phyloP scores from a whole-genome alignment of 1,140 invertebrate species.

The Heliconius congener region DNA sequence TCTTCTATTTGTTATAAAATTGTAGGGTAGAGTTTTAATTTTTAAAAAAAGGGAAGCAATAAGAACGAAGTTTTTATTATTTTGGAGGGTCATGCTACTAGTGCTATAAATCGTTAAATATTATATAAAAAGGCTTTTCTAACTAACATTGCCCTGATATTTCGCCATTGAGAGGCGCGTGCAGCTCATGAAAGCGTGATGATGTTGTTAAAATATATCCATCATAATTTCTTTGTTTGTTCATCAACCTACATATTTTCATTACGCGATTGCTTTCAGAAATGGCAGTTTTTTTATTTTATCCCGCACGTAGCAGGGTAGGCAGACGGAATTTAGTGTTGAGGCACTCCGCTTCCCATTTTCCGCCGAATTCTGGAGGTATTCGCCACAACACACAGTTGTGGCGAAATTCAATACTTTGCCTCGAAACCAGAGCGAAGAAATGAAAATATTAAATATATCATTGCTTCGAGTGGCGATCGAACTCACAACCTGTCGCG shows the following conservation, averaged over 20 bases:
- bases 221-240: too few relatives aligned
- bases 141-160: constrained; percentile 22
- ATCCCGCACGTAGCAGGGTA: too few relatives aligned
- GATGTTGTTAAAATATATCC: constrained; percentile 35
- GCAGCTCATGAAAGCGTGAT: constrained; percentile 60
- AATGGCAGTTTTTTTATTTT: not conserved
- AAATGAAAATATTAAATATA: too few relatives aligned
- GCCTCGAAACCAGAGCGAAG: too few relatives aligned
- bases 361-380: not conserved
- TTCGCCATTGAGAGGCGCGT: constrained; percentile 29
- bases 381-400: too few relatives aligned
- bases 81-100: not conserved
- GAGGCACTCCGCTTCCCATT: too few relatives aligned
- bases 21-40: not conserved
- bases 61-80: not conserved
- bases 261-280: not conserved
- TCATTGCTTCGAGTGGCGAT: too few relatives aligned
- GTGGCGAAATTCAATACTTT: too few relatives aligned
- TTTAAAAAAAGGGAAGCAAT: not conserved
- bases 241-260: constrained; percentile 38
- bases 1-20: not conserved
- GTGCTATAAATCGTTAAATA: not conserved
- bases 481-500: too few relatives aligned
- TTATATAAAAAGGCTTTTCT: not conserved
- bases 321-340: too few relatives aligned